These are phyloP conservation scores for Bubo blakistoni DNA, from an alignment of 2,113 vertebrate genomes.

Conservation along the genomic window DNA sequence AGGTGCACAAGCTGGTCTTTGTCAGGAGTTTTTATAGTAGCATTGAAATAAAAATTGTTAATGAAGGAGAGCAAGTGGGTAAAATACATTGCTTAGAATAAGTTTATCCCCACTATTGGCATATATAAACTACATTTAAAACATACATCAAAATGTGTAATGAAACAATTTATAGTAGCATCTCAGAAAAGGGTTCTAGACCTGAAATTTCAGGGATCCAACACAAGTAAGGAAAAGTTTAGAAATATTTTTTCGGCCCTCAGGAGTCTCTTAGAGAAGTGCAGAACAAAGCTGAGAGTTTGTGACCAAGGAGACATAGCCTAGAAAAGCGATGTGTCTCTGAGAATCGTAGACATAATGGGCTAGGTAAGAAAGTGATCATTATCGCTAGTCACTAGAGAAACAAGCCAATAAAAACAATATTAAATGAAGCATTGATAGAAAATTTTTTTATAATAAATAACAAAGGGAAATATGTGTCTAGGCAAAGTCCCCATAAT, in stretches of 20 bases:
- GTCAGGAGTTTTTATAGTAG: not conserved
- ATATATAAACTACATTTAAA: not conserved
- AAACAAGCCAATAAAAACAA: not conserved
- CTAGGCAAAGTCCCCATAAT: not conserved
- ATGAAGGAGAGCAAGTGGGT: not conserved
- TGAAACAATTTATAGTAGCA: not conserved
- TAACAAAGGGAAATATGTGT: not conserved
- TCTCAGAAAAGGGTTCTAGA: not conserved
- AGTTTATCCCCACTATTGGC: not conserved
- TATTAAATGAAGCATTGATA: not conserved
- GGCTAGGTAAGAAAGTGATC: not conserved
- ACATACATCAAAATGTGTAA: not conserved
- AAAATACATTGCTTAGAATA: not conserved
- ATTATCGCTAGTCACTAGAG: not conserved
- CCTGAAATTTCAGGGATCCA: not conserved
- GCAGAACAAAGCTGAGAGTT: not conserved
- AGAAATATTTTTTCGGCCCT: not conserved
- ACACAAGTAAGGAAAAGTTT: not conserved
- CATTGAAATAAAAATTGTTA: not conserved
- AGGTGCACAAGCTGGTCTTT: not conserved
- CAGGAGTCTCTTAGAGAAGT: not conserved
- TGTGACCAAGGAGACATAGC: not conserved
- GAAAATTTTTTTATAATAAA: not conserved
- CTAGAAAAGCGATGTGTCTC: accelerated
- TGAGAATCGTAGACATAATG: not conserved